These are phyloP conservation scores for Dyspetes luteomarginatus DNA, from an alignment of 2,888 invertebrate genomes.

Conservation along the genomic window DNA sequence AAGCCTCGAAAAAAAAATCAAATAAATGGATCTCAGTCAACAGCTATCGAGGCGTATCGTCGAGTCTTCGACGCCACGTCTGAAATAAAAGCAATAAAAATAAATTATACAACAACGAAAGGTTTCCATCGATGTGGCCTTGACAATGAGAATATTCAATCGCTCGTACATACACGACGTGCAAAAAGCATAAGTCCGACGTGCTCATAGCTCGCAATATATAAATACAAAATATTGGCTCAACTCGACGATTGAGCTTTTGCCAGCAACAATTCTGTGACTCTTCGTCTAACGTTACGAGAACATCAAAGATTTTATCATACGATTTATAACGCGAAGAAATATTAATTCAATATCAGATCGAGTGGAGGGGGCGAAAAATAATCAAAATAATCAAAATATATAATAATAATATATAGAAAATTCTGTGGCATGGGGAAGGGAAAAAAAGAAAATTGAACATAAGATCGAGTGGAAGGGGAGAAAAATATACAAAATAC, in stretches of 20 bases:
- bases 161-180: not conserved
- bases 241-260: not conserved
- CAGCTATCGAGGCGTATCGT: not conserved
- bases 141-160: not conserved
- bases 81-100: not conserved
- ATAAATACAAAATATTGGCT: not conserved
- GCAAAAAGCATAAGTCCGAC: not conserved
- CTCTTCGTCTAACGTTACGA: not conserved
- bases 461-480: too few relatives aligned
- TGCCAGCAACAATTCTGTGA: not conserved
- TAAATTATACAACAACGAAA: not conserved
- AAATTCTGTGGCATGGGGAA: too few relatives aligned
- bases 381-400: too few relatives aligned
- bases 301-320: not conserved
- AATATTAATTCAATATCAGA: too few relatives aligned
- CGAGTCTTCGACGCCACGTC: not conserved
- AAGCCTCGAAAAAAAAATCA: not conserved
- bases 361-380: too few relatives aligned
- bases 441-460: too few relatives aligned
- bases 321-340: too few relatives aligned
- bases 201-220: not conserved
- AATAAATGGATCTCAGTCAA: not conserved
- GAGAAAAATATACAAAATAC: too few relatives aligned
- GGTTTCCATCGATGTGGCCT: not conserved
- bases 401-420: too few relatives aligned